A percentile compares a stretch with the other conserved stretches of the same genome.
phyloP scores from a whole-genome alignment of 2,113 vertebrate genomes.

The Hylia prasina region DNA sequence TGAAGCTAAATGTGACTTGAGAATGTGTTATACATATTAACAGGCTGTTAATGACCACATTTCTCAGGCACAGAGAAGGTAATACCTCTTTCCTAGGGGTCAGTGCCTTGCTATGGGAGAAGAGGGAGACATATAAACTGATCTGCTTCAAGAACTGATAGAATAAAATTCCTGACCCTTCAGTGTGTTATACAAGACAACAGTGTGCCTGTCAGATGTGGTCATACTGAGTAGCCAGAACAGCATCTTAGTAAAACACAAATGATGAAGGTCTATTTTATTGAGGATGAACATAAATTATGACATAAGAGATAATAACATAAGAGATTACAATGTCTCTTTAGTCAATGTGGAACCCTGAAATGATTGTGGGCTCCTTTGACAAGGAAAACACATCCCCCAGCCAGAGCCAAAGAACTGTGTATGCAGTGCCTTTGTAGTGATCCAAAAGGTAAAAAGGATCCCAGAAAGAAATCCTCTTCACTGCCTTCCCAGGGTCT shows the following conservation, averaged over 20 bases:
- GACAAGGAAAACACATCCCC: neutral
- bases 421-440: neutral
- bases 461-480: neutral
- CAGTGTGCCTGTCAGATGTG: neutral
- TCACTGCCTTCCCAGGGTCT: neutral
- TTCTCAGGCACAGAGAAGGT: neutral
- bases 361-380: neutral
- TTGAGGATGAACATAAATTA: neutral
- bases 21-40: neutral
- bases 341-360: neutral
- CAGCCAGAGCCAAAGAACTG: neutral
- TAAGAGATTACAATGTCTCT: too few species aligned
- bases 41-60: neutral
- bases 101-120: neutral
- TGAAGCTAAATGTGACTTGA: neutral
- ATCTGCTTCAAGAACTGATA: neutral
- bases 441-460: neutral
- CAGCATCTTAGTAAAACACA: neutral
- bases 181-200: neutral
- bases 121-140: neutral
- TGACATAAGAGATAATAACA: too few species aligned
- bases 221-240: neutral
- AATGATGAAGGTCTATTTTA: neutral
- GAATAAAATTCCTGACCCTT: neutral
- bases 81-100: neutral